These are phyloP conservation scores for Cryptosula pallasiana DNA, from an alignment of 2,888 invertebrate genomes.

Conservation along the genomic window DNA sequence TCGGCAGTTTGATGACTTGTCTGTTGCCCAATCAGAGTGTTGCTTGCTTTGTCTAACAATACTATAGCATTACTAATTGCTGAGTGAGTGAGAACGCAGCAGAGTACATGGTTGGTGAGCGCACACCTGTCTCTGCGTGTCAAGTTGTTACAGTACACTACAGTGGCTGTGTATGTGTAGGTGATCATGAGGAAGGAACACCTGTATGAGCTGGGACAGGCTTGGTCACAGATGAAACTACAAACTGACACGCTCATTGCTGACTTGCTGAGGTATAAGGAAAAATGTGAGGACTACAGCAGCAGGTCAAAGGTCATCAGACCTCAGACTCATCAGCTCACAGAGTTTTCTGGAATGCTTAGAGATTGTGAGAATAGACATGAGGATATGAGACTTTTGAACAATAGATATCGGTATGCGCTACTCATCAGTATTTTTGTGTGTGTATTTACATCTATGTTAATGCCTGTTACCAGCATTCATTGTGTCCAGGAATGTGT, in stretches of 20 bases:
- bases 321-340: not conserved
- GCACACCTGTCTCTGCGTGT: too few species aligned
- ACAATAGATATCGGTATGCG: not conserved
- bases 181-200: conserved; percentile 9
- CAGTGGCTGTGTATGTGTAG: too few species aligned
- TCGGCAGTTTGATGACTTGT: too few species aligned
- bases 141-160: too few species aligned
- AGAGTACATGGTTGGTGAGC: too few species aligned
- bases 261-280: not conserved
- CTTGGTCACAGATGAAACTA: conserved; percentile 3
- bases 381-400: conserved; percentile 16
- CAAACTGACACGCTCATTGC: conserved; percentile 4
- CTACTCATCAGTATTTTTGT: not conserved
- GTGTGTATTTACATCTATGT: not conserved
- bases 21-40: too few species aligned
- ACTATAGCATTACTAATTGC: too few species aligned
- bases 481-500: too few species aligned
- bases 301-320: not conserved
- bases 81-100: too few species aligned
- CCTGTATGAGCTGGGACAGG: conserved; percentile 9
- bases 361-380: conserved; percentile 7
- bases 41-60: too few species aligned
- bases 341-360: not conserved
- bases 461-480: too few species aligned
- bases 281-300: not conserved